Evolutionary conservation across 2,888 invertebrate genomes (phyloP), one percentile per base, ranked within the genome.

Genomic region (Epistrophe eligans): DNA sequence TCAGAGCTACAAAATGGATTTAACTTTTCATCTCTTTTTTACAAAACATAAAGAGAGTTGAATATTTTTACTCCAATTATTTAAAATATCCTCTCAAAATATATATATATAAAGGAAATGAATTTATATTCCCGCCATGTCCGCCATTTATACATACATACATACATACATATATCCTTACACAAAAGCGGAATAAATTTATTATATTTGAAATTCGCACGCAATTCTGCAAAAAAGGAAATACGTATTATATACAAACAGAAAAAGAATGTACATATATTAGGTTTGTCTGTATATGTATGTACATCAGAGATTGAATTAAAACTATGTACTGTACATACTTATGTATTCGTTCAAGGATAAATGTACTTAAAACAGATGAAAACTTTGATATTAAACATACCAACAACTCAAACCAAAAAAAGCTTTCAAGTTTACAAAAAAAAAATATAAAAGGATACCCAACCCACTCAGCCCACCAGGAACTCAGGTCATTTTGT

Each of bases 161-260:
- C 24, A 3, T 24, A 24, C 24, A 24, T 24, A 24, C 3, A 3
- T 24, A 50, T 50, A 62, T 70, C 32, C 50, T 43, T 35, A 15
- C 38, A 67, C 35, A 67, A 50, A 55, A 55, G 64, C 4, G 19
- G 17, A 66, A 57, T 24, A 50, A 11, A 79, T 24, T 64, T n/a
- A n/a, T 38, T 71, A 35, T 58, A 58, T 71, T 60, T 71, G n/a
- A 57, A 79, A 72, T 66, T 60, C 73, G 50, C 66, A 79, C 73
- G 79, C 73, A 80, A 52, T 73, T 40, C 43, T 48, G 58, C 50
- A 45, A 45, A 58, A 73, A 60, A 43, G 58, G 17, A 79, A 58
- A 66, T 28, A 64, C 6, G 4, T 10, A n/a, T 0, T 43, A 45
- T 9, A 28, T 24, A 40, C 60, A 28, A 62, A 35, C 11, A n/a